A percentile compares a stretch with the other conserved stretches of the same genome.
Conservation (phyloP, 2,797 vertebrate species). For the Ctenochaetus hawaiiensis region DNA sequence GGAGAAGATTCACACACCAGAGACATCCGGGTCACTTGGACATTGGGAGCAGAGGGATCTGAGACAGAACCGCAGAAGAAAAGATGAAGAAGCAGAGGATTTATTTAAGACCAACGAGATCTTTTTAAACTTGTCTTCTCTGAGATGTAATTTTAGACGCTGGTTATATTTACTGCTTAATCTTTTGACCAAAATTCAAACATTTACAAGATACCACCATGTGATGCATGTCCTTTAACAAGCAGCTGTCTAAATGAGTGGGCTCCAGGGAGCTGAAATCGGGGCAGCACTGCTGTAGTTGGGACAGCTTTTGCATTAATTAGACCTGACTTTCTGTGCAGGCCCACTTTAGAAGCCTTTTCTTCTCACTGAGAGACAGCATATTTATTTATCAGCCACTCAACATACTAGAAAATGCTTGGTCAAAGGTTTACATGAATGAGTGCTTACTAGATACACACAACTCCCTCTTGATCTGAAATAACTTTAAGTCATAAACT, state of each 20-base stretch:
- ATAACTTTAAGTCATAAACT: background rate
- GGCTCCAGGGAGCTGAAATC: constrained; percentile 47
- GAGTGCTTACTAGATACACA: background rate
- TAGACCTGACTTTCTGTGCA: constrained; percentile 49
- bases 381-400: background rate
- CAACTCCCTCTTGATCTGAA: background rate
- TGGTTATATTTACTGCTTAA: background rate
- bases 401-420: background rate
- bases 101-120: background rate
- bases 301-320: constrained; percentile 58
- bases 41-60: constrained; percentile 90
- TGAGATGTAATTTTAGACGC: background rate
- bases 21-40: constrained; percentile 92
- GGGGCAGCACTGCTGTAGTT: constrained; percentile 62
- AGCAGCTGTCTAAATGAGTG: constrained; percentile 6
- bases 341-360: constrained; percentile 2
- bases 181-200: constrained; percentile 3
- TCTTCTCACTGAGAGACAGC: background rate
- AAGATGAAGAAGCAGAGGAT: background rate
- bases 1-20: constrained; percentile 90
- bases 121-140: background rate
- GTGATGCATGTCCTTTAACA: background rate
- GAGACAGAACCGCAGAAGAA: constrained; percentile 10
- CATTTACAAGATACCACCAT: background rate
- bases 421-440: background rate